These are phyloP conservation scores for Euwallacea similis DNA, from an alignment of 1,140 invertebrate species.

Conservation along the genomic window DNA sequence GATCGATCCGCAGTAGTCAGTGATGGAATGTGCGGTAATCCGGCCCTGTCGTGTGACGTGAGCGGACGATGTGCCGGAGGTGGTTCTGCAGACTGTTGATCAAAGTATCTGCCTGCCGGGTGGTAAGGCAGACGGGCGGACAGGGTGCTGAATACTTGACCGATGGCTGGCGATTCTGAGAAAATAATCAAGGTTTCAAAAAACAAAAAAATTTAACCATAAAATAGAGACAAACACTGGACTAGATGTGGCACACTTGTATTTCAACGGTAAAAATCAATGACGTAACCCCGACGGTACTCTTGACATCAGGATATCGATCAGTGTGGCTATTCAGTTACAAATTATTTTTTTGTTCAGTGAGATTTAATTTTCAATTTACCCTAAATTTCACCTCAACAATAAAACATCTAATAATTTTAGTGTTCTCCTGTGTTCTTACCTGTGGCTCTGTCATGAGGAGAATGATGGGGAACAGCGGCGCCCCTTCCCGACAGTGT, in stretches of 20 bases:
- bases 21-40: conserved; percentile 53
- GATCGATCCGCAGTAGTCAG: conserved; percentile 51
- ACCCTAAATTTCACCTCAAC: no score
- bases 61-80: conserved; percentile 65
- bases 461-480: conserved; percentile 63
- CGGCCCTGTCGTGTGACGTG: conserved; percentile 53
- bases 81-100: conserved; percentile 56
- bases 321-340: no score
- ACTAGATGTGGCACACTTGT: neutral
- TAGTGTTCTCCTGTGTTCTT: conserved; percentile 33
- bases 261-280: neutral
- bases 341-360: no score
- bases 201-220: no score
- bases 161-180: conserved; percentile 69
- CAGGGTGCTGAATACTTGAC: conserved; percentile 61
- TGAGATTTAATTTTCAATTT: no score
- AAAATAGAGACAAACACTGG: no score
- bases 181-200: neutral
- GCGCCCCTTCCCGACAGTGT: conserved; percentile 47
- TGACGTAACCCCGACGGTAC: no score
- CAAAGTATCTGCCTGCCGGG: conserved; percentile 42
- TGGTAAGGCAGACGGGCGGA: conserved; percentile 37
- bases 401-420: no score
- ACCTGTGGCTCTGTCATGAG: conserved; percentile 76
- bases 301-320: no score